These are phyloP conservation scores for Diadema setosum DNA, from an alignment of 35 echinoderm and acorn worm genomes.

Conservation along the genomic window DNA sequence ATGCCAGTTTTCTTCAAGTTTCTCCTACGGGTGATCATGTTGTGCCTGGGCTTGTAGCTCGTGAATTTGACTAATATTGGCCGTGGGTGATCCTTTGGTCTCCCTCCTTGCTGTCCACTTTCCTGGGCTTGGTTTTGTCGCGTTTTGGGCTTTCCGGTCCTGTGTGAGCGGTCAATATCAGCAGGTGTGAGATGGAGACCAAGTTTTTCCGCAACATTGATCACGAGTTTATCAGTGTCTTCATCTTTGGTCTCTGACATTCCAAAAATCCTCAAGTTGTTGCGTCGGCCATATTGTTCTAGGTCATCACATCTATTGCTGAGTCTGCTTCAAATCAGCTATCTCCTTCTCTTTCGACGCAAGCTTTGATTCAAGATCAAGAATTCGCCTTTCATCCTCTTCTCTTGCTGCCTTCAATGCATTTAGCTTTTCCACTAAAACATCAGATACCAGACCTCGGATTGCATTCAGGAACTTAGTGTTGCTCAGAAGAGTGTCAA, in stretches of 20 bases:
- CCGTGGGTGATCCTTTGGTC: neutral
- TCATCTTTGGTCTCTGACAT: neutral
- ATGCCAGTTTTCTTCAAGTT: neutral
- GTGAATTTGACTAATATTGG: neutral
- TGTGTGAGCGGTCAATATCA: neutral
- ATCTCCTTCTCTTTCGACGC: neutral
- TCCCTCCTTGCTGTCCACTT: neutral
- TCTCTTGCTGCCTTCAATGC: neutral
- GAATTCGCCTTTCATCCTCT: neutral
- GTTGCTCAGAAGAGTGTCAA: neutral
- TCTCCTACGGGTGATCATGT: neutral
- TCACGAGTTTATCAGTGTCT: neutral
- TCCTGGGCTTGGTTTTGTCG: neutral
- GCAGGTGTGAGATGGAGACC: neutral
- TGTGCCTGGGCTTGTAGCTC: neutral
- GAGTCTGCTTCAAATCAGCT: neutral
- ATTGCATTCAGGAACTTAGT: neutral
- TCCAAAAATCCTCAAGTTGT: neutral
- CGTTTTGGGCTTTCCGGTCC: neutral
- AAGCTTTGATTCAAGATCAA: neutral
- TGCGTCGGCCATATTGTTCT: neutral
- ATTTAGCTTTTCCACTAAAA: neutral
- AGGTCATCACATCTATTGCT: neutral
- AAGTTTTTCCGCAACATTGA: neutral
- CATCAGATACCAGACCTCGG: neutral